Evolutionary conservation across 2,888 invertebrate genomes (phyloP).

Genomic region (Leptopilina syphax): DNA sequence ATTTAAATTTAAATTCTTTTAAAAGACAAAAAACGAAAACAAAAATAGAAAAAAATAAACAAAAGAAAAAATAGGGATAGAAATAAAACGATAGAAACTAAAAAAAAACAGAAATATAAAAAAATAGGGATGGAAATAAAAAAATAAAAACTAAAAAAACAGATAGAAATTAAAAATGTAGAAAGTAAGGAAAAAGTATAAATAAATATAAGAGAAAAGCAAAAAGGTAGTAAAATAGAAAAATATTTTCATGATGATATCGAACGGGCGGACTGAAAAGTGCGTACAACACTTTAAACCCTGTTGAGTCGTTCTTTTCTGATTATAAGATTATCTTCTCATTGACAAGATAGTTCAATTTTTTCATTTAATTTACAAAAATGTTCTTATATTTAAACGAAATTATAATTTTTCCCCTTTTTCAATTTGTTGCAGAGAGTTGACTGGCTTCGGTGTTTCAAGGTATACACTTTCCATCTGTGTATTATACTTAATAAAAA

Average conservation of each 20-base stretch:
- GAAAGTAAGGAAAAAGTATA: too few relatives aligned
- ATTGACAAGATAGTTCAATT: background rate
- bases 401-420: background rate
- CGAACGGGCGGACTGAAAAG: slow-evolving; percentile 79
- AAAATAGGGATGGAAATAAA: background rate
- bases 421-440: slow-evolving; percentile 44
- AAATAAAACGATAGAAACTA: too few relatives aligned
- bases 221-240: background rate
- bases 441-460: slow-evolving; percentile 41
- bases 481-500: slow-evolving; percentile 59
- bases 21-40: background rate
- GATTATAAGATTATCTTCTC: background rate
- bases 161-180: too few relatives aligned
- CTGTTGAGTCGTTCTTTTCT: slow-evolving; percentile 69
- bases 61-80: background rate
- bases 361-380: background rate
- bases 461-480: slow-evolving; percentile 50
- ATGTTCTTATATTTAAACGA: background rate
- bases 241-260: slow-evolving; percentile 71
- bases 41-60: background rate
- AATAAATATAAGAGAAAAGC: too few relatives aligned
- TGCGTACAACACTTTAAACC: slow-evolving; percentile 73
- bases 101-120: background rate
- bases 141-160: too few relatives aligned
- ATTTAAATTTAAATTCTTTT: too few relatives aligned